Evolutionary conservation across 2,113 vertebrate genomes (phyloP), one percentile per base, ranked within the genome.

Genomic region (Noturus placidus): DNA sequence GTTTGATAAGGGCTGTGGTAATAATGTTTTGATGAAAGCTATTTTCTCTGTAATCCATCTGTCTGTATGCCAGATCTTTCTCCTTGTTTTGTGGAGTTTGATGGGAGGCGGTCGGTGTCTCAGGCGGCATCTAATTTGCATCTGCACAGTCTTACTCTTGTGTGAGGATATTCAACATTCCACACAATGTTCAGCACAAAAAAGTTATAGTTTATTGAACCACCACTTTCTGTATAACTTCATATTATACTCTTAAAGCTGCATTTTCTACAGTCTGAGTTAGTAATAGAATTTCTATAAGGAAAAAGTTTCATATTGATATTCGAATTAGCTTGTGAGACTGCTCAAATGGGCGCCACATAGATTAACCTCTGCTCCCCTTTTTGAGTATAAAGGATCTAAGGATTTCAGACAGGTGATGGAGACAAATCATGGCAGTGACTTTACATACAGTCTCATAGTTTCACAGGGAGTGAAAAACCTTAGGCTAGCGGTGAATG

Each of bases 281-380:
- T 46, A 84, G 56, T 88, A 92, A 91, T 92, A 92, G 84, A 87
- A 87, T 87, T n/a, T 88, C 84, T 89, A 88, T 63, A 83, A 86
- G 46, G 11, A 91, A 89, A 61, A 54, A 63, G 90, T 85, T 89
- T 80, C 61, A 76, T 86, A 90, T 3, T 88, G 92, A 86, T 89
- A 61, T 76, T 89, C 87, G 83, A 86, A 91, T 91, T 91, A 88
- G 89, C 89, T 0, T 27, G 88, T 84, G 90, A 90, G 92, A 93
- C 93, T 93, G 91, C 93, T 93, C 89, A 95, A 88, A 88, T 93
- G 91, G 88, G 88, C 90, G 86, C 88, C 80, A 92, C 89, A 89
- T 87, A 91, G 91, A 90, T 91, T 94, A 94, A 95, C 94, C 94
- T 93, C 61, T 90, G 89, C 65, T 86, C 70, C 90, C 25, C 1